phyloP scores from a whole-genome alignment of 2,888 invertebrate genomes.

The Tuta absoluta region DNA sequence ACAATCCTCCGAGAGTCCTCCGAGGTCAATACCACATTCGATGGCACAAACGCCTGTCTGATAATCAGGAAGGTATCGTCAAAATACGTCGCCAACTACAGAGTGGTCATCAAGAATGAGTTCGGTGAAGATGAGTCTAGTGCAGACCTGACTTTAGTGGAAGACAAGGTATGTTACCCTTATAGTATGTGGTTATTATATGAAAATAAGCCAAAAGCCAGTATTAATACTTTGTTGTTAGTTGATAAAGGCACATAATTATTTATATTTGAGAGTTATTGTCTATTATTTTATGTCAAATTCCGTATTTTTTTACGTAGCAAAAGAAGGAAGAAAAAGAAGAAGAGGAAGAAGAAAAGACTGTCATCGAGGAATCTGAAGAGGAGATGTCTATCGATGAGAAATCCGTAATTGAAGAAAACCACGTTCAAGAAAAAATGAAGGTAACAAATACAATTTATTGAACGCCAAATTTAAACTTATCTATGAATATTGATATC shows the following conservation, averaged over 20 bases:
- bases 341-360: conserved; percentile 67
- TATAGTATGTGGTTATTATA: neutral
- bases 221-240: no score
- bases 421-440: conserved; percentile 72
- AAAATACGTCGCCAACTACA: conserved; percentile 91
- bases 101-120: conserved; percentile 93
- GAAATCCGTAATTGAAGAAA: conserved; percentile 75
- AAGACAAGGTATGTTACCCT: conserved; percentile 72
- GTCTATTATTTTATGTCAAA: no score
- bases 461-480: no score
- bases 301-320: conserved; percentile 42
- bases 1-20: conserved; percentile 89
- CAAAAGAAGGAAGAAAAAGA: conserved; percentile 78
- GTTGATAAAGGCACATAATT: no score
- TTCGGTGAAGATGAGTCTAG: conserved; percentile 94
- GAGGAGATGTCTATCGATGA: conserved; percentile 77
- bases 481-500: no score
- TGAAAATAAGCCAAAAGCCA: no score
- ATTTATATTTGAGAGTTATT: no score
- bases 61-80: conserved; percentile 88
- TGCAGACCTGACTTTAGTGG: conserved; percentile 90
- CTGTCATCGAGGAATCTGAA: conserved; percentile 74
- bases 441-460: conserved; percentile 31
- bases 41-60: conserved; percentile 90
- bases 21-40: conserved; percentile 89